Evolutionary conservation across 2,797 vertebrate species (phyloP), one percentile per base, ranked within the genome.

Genomic region (Platalea minor): DNA sequence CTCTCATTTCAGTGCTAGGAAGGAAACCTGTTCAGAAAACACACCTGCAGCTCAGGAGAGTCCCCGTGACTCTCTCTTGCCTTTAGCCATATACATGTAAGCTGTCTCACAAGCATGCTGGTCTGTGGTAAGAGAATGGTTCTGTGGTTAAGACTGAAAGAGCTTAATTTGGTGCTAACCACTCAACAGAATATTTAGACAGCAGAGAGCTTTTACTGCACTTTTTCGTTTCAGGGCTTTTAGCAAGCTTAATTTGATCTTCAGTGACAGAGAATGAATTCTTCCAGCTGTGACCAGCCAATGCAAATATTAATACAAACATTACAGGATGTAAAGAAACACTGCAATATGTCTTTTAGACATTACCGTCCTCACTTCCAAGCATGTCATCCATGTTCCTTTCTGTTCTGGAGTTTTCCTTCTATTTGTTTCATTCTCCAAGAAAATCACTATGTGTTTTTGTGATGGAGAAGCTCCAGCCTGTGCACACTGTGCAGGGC

Each of bases 1-100:
- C 2, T 69, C 20, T 28, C 8, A 5, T 59, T 67, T 54, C 19
- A 11, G 43, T 43, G 39, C 69, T 39, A 0, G 0, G 70, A 57
- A 65, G n/a, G 19, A 28, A 41, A 54, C 5, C 37, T 31, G 17
- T 35, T 41, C 51, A 63, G 80, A 53, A 79, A 69, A 51, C 6
- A 12, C 31, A 67, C 35, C 81, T 82, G 80, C 48, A 76, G 33
- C 64, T 82, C 63, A 53, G 29, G 56, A 63, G 51, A 12, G 46
- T 13, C 29, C 35, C 57, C 33, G 53, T 37, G 69, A 35, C 39
- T 48, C 16, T 45, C 29, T 31, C 76, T 76, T 88, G 26, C 56
- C 28, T 70, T 59, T 12, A 92, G 31, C 56, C 21, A 6, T 0
- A 10, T 6, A 10, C 23, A 15, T 3, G 1, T 31, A 14, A 31